Base-by-base conservation (phyloP, 64 coral and sea anemone species). In the Pocillopora damicornis region DNA sequence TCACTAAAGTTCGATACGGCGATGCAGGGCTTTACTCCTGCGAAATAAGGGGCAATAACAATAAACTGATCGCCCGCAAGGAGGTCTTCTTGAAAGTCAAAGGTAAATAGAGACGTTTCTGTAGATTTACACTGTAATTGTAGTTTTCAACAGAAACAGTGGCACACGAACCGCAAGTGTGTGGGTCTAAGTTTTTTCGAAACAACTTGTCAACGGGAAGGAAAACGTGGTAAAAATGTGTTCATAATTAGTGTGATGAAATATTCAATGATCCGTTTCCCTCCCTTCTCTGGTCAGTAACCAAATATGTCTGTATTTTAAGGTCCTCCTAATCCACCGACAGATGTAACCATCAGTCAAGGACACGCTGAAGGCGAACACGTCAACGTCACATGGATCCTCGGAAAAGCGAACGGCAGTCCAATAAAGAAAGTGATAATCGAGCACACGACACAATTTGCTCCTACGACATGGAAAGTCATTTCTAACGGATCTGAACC, bases 281-380 rank as follows among this genome's bases (percentile, higher is more conserved):
- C 42, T 51, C 42, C 42, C 42, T 51, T 51, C 42, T 51, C 42
- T 51, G 7, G 42, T 51, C 42, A 51, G 42, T 51, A 51, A 51
- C 42, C 42, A 51, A 51, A 7, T 51, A 7, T 0, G 42, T 51
- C 7, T 51, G 42, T 51, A 51, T 51, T 51, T 51, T 51, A 73
- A 91, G 90, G 90, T 15, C 82, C 90, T 72, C 90, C 90, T 34
- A 63, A 74, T 22, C 74, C 61, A 23, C 90, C 90, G 37, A 78
- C 26, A 87, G 51, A 73, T 25, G 75, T 87, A 0, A 30, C 11
- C 18, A 61, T 76, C 35, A 25, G 59, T 25, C 63, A 51, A 35
- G 13, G 22, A 18, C 26, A 15, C 9, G 59, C 86, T 5, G 36
- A 30, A 63, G 59, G 82, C 2, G 76, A 91, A 35, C 15, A 13